phyloP scores from a whole-genome alignment of 2,113 vertebrate genomes.

The Vombatus ursinus region DNA sequence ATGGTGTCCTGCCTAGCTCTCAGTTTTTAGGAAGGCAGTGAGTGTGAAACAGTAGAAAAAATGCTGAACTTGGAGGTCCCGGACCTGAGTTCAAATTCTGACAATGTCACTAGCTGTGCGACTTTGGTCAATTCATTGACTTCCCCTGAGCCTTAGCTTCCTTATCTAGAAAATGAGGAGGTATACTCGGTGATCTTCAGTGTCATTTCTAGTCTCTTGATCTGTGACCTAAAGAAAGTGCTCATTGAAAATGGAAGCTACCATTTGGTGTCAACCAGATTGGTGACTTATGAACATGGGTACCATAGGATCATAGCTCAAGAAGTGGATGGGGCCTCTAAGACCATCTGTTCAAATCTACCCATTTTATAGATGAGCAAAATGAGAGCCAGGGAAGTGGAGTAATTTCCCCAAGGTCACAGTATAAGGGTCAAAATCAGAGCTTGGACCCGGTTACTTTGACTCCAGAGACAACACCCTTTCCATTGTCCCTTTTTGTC shows the following conservation, averaged over 20 bases:
- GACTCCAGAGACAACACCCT: background rate
- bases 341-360: background rate
- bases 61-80: background rate
- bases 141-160: background rate
- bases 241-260: background rate
- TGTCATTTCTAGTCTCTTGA: background rate
- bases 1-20: too few relatives aligned
- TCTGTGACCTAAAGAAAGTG: background rate
- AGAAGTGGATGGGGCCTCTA: background rate
- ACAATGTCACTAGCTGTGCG: too few relatives aligned
- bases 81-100: background rate
- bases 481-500: background rate
- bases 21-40: background rate
- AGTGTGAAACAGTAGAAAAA: background rate
- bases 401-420: background rate
- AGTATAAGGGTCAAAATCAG: background rate
- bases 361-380: background rate
- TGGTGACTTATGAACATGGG: background rate
- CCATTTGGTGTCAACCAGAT: background rate
- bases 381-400: background rate
- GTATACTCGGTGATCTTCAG: background rate
- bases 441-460: background rate
- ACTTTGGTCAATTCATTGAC: background rate
- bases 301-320: background rate
- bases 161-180: background rate